Base-by-base conservation (phyloP, 92 coral and sea anemone genomes). In the Palythoa grandiflora region DNA sequence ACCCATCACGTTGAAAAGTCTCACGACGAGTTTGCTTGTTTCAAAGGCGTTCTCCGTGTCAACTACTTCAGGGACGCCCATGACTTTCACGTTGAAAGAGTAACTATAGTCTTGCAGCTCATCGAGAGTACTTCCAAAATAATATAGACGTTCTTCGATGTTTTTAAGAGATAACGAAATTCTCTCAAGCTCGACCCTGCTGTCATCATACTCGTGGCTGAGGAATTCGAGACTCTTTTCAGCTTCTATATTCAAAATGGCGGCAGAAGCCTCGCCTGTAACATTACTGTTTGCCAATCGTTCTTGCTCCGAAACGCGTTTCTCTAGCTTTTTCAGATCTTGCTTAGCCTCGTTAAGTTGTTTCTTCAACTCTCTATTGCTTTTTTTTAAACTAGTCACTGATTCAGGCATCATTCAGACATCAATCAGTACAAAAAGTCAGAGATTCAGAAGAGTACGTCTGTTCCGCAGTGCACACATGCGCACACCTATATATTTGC, bases 61-160 rank as follows among this genome's bases (percentile, higher is more conserved):
- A 55, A 55, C 61, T 55, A 55, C 61, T 55, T 55, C 61, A 55
- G 61, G 61, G 61, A 55, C 61, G 61, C 61, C 61, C 61, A 55
- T 55, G 61, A 55, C 61, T 55, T 55, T 55, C 61, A 55, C 61
- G 61, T 55, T 55, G 61, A 55, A 55, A 55, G 61, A 55, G 61
- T 55, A 55, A 55, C 61, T 55, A 55, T 55, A 55, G 61, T 55
- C 61, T 55, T 55, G 61, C 61, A 55, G 61, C 61, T 55, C 61
- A 55, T 55, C 61, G 61, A 55, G 61, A 55, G 61, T 55, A 55
- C 61, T 55, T 55, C 61, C 61, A 55, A 55, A 55, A 55, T 55
- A 55, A 55, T 55, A 55, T 55, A 55, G 61, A 55, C 61, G 61
- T 55, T 55, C 61, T 55, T 55, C 61, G 61, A 55, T 55, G 61